A percentile compares a stretch with the other conserved stretches of the same genome.
Conservation (phyloP, 2,113 vertebrate genomes). For the Gopherus flavomarginatus region DNA sequence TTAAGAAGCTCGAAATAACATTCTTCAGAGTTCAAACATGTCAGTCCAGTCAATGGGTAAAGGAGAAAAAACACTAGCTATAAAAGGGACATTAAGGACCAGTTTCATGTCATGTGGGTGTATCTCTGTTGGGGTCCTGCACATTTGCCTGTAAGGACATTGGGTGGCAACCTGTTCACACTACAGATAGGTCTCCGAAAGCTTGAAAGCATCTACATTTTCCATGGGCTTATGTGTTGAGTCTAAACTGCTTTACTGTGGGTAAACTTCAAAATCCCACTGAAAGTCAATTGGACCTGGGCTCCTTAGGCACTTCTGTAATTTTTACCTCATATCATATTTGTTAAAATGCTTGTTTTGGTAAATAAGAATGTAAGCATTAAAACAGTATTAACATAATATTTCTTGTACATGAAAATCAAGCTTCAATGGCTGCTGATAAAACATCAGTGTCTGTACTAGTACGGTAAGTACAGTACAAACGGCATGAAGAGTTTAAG, state of each 20-base stretch:
- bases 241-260: background rate
- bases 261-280: background rate
- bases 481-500: background rate
- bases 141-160: background rate
- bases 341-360: background rate
- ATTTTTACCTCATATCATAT: background rate
- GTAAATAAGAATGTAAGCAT: background rate
- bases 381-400: background rate
- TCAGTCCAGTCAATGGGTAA: background rate
- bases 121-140: background rate
- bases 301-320: background rate
- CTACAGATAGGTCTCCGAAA: background rate
- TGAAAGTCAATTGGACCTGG: background rate
- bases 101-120: background rate
- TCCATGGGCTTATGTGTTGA: background rate
- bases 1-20: background rate
- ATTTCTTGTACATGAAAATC: background rate
- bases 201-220: background rate
- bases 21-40: background rate
- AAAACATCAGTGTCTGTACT: background rate
- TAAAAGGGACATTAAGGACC: background rate
- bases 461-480: background rate
- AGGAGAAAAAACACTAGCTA: background rate
- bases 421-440: background rate
- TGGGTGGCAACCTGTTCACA: background rate